Percentiles rank a stretch among this genome's conserved stretches.
Conservation (phyloP, 2,888 invertebrate species). For the Dolomedes plantarius region DNA sequence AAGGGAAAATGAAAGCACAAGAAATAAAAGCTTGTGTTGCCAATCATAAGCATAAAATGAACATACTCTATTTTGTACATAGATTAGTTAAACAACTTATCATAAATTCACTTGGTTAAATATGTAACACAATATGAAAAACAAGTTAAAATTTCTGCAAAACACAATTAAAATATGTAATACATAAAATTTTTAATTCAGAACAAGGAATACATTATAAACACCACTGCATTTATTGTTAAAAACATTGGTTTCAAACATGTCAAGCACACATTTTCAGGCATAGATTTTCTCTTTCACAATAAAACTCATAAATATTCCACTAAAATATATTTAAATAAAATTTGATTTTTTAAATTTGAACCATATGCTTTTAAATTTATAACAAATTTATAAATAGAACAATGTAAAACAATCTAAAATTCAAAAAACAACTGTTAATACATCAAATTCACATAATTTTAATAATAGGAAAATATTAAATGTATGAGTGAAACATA, state of each 20-base stretch:
- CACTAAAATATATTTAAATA: not conserved
- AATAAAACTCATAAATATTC: slow-evolving; percentile 2
- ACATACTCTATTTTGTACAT: not conserved
- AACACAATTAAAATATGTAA: slow-evolving; percentile 10
- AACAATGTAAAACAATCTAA: not conserved
- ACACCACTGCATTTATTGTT: slow-evolving; percentile 7
- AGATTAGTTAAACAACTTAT: slow-evolving; percentile 15
- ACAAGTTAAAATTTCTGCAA: slow-evolving; percentile 5
- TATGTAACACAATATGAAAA: slow-evolving; percentile 19
- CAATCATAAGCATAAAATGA: not conserved
- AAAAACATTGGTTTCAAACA: slow-evolving; percentile 14
- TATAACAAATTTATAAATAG: not conserved
- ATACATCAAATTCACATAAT: not conserved
- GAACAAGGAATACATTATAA: slow-evolving; percentile 18
- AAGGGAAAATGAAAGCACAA: not conserved
- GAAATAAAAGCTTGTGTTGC: not conserved
- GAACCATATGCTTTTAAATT: not conserved
- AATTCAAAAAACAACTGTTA: not conserved
- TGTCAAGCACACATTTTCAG: not conserved
- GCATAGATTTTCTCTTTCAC: not conserved
- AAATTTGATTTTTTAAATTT: not conserved
- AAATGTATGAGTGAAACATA: not conserved
- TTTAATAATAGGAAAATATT: not conserved
- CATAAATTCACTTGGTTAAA: slow-evolving; percentile 19
- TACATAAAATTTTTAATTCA: slow-evolving; percentile 10